Base-by-base conservation (phyloP, 1,140 invertebrate genomes). In the Aphaenogaster ashmeadi region DNA sequence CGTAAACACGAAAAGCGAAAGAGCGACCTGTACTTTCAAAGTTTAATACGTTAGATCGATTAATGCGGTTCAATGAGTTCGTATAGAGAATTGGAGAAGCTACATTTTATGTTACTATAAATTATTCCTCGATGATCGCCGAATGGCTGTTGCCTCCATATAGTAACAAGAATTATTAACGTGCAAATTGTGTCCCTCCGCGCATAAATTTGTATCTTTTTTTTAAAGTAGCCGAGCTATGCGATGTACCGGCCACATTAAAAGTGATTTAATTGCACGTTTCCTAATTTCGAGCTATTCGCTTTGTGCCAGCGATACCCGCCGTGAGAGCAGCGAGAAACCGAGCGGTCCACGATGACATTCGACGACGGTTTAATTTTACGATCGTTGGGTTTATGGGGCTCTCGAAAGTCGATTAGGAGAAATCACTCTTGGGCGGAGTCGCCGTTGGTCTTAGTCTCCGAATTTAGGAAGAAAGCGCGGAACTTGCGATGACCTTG, bases 291-390 rank as follows among this genome's bases (percentile, higher is more conserved):
- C 69, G 41, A n/a, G 41, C 54, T 71, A 74, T 74, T 47, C 41
- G 11, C 54, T 44, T 81, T 72, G 52, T 58, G 15, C 33, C 36
- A 9, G 11, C n/a, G 56, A 67, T 69, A 36, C 62, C 27, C 71
- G 56, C 18, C 18, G 56, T 58, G 62, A 87, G 71, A 52, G 75
- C 41, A 80, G 58, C 60, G 66, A 89, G 75, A 69, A 62, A 74
- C 72, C 79, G 86, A 67, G 64, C 88, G 50, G 71, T 41, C 54
- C 67, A 54, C 62, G 38, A 50, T 54, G 87, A 90, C 89, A 80
- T 89, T 89, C 77, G 80, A 91, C 71, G 78, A 89, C 87, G 72
- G 88, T 91, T 90, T 91, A 90, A 91, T 91, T 91, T 91, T 91
- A 91, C 87, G 89, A 91, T 84, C 90, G 72, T 44, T 71, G 77